phyloP scores from a whole-genome alignment of 2,113 vertebrate species.

The Loxodonta africana region DNA sequence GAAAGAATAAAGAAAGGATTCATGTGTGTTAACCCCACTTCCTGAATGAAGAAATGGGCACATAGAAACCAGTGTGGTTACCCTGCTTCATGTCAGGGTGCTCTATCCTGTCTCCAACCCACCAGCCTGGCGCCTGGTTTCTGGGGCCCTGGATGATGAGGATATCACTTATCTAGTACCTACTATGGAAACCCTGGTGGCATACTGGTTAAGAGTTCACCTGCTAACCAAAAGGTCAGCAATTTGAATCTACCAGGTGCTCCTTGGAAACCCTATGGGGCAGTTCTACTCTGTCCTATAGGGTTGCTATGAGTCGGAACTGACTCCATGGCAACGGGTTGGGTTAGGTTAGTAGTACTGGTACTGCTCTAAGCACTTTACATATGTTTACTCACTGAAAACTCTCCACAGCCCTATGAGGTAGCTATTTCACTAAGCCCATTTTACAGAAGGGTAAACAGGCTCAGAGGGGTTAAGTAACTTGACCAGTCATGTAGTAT shows the following conservation, averaged over 20 bases:
- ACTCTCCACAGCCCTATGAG: background rate
- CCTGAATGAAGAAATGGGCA: background rate
- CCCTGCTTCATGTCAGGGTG: background rate
- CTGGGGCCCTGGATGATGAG: background rate
- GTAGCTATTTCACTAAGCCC: background rate
- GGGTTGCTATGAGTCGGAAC: too few species aligned
- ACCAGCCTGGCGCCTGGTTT: background rate
- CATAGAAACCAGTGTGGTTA: background rate
- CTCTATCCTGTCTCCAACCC: background rate
- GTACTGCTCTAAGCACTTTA: too few species aligned
- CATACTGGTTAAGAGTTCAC: too few species aligned
- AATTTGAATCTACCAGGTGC: too few species aligned
- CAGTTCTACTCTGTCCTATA: too few species aligned
- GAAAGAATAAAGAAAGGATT: constrained; percentile 29
- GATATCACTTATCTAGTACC: background rate
- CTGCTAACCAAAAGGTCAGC: too few species aligned
- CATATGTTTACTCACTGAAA: background rate
- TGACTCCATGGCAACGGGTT: too few species aligned
- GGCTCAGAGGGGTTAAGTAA: too few species aligned
- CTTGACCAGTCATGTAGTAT: fast-evolving
- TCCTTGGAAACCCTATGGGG: too few species aligned
- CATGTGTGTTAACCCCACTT: background rate
- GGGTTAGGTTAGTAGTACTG: background rate
- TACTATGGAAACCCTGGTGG: too few species aligned
- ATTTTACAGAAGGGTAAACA: background rate